Evolutionary conservation across 1,140 invertebrate genomes (phyloP).

Genomic region (Trissolcus basalis): DNA sequence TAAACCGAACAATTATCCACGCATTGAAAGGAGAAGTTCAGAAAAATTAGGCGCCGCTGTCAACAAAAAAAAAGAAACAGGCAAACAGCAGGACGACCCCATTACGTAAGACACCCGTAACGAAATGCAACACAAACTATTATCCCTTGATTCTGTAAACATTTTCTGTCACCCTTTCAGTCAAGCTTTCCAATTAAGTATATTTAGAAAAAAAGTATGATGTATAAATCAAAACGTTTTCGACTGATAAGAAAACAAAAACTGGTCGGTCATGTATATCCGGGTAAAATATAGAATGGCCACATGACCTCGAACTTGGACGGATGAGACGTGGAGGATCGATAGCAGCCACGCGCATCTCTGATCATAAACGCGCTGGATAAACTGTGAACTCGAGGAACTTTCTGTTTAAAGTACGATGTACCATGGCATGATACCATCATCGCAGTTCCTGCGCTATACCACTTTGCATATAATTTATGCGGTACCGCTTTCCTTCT

Average conservation of each 20-base stretch:
- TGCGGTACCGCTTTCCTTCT: slow-evolving; percentile 18
- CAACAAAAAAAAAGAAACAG: slow-evolving; percentile 7
- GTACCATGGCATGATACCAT: slow-evolving; percentile 34
- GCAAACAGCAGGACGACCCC: slow-evolving; percentile 5
- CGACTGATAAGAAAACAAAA: too few relatives aligned
- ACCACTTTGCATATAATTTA: slow-evolving; percentile 25
- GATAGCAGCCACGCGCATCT: slow-evolving; percentile 65
- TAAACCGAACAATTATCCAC: slow-evolving; percentile 29
- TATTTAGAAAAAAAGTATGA: too few relatives aligned
- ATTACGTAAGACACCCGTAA: slow-evolving; percentile 10
- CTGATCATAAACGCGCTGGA: slow-evolving; percentile 33
- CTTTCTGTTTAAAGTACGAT: slow-evolving; percentile 46
- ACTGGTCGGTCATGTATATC: not conserved
- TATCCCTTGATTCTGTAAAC: too few relatives aligned
- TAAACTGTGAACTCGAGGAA: slow-evolving; percentile 22
- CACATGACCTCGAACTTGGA: slow-evolving; percentile 70
- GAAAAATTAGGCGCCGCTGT: not conserved
- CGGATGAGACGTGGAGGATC: slow-evolving; percentile 61
- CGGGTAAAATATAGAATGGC: slow-evolving; percentile 29
- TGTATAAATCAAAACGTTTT: too few relatives aligned
- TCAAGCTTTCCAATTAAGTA: too few relatives aligned
- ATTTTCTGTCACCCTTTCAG: too few relatives aligned
- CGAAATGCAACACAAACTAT: too few relatives aligned
- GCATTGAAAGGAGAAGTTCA: slow-evolving; percentile 8
- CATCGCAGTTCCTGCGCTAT: slow-evolving; percentile 3